phyloP scores from a whole-genome alignment of 2,888 invertebrate genomes.

The Mellilla xanthometata region DNA sequence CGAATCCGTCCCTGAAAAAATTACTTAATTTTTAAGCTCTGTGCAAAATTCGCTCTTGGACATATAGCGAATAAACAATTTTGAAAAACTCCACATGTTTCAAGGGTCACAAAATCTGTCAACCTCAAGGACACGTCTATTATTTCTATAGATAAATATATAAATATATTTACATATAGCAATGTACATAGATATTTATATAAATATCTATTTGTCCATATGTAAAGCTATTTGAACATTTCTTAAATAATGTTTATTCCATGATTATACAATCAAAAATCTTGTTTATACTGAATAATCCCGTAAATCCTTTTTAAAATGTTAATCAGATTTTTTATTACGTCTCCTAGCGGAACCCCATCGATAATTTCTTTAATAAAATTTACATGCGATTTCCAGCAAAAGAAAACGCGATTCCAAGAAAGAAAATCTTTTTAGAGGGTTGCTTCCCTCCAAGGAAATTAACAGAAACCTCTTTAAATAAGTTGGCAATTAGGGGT shows the following conservation, averaged over 20 bases:
- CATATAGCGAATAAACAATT: too few species aligned
- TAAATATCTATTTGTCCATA: too few species aligned
- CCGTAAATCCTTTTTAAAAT: conserved; percentile 28
- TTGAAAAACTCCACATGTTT: too few species aligned
- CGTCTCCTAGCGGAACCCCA: conserved; percentile 45
- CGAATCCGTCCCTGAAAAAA: too few species aligned
- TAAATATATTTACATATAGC: too few species aligned
- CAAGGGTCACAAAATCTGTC: too few species aligned
- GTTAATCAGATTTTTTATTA: conserved; percentile 55
- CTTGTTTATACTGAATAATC: conserved; percentile 13
- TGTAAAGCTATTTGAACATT: too few species aligned
- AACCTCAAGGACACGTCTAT: too few species aligned
- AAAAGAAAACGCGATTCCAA: conserved; percentile 55
- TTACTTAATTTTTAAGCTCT: too few species aligned
- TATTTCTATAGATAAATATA: too few species aligned
- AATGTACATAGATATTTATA: too few species aligned
- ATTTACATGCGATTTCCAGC: conserved; percentile 70
- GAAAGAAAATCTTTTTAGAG: conserved; percentile 49
- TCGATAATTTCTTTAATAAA: conserved; percentile 64
- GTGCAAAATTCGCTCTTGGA: too few species aligned
- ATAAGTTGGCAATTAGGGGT: conserved; percentile 81
- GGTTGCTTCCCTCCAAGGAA: conserved; percentile 50
- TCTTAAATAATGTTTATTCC: neutral
- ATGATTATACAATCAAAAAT: neutral
- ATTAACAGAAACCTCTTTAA: conserved; percentile 78